A percentile compares a stretch with the other conserved stretches of the same genome.
Conservation (phyloP, 2,888 invertebrate species). For the Drosophila prolongata region DNA sequence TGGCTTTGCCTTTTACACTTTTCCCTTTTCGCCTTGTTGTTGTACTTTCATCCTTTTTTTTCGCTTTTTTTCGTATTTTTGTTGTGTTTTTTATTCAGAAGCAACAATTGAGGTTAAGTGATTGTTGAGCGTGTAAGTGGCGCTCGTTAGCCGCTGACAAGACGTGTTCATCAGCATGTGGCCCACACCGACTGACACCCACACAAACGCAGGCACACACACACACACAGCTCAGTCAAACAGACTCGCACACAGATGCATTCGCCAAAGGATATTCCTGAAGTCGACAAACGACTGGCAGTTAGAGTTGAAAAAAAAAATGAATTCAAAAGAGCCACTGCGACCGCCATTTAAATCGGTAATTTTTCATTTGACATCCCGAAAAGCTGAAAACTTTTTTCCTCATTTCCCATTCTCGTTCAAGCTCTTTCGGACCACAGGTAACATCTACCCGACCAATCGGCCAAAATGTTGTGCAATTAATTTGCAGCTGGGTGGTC, state of each 20-base stretch:
- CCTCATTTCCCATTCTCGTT: conserved; percentile 3
- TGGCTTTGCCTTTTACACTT: conserved; percentile 66
- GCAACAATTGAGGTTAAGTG: conserved; percentile 74
- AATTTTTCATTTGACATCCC: conserved; percentile 63
- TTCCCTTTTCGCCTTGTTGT: conserved; percentile 38
- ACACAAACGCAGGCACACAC: neutral
- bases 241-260: conserved; percentile 24
- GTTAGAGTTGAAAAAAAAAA: conserved; percentile 52
- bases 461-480: conserved; percentile 63
- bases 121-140: conserved; percentile 73
- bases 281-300: conserved; percentile 66
- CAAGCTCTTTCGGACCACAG: conserved; percentile 25
- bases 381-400: conserved; percentile 43
- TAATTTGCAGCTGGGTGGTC: conserved; percentile 53
- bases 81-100: conserved; percentile 50
- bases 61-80: conserved; percentile 5
- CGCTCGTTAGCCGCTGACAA: conserved; percentile 72
- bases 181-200: conserved; percentile 37
- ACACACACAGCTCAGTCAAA: conserved; percentile 3
- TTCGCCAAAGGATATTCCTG: conserved; percentile 38
- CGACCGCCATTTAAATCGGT: conserved; percentile 62
- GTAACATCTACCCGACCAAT: conserved; percentile 48
- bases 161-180: conserved; percentile 72
- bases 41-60: conserved; percentile 17
- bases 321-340: conserved; percentile 31